Conservation (phyloP, 64 coral and sea anemone species). For the Actinia equina region DNA sequence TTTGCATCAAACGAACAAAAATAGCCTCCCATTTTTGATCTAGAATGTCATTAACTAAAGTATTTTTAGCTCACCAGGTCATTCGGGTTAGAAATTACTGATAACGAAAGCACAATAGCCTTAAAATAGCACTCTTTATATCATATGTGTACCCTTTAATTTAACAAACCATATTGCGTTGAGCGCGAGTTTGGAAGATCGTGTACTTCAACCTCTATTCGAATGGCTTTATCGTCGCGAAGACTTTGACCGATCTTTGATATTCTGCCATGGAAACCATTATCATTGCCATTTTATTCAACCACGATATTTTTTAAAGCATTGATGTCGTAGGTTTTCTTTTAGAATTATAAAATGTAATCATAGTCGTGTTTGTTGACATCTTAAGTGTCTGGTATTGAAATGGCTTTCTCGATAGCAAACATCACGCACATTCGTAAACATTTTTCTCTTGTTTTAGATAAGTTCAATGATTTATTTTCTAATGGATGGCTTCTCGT, state of each 20-base stretch:
- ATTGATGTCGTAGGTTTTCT: not conserved
- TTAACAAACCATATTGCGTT: not conserved
- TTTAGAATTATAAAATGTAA: not conserved
- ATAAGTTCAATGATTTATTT: not conserved
- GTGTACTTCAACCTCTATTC: not conserved
- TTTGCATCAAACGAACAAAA: slow-evolving; percentile 79
- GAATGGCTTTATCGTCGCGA: not conserved
- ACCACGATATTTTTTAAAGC: not conserved
- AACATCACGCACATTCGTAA: not conserved
- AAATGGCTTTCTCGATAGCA: not conserved
- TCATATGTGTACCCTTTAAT: slow-evolving; percentile 3
- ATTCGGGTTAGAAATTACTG: slow-evolving; percentile 47
- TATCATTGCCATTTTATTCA: not conserved
- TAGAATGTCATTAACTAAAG: slow-evolving; percentile 61
- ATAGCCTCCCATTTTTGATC: slow-evolving; percentile 65
- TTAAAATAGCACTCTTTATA: not conserved
- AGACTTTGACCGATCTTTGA: not conserved
- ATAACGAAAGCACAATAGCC: slow-evolving; percentile 7
- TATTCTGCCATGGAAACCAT: not conserved
- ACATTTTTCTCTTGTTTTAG: not conserved
- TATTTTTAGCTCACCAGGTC: slow-evolving; percentile 87
- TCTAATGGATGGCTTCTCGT: not conserved
- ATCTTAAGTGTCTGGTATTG: not conserved
- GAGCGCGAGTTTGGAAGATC: not conserved
- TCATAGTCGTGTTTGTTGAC: not conserved